phyloP scores from a whole-genome alignment of 2,797 vertebrate genomes.

The Rhincodon typus region DNA sequence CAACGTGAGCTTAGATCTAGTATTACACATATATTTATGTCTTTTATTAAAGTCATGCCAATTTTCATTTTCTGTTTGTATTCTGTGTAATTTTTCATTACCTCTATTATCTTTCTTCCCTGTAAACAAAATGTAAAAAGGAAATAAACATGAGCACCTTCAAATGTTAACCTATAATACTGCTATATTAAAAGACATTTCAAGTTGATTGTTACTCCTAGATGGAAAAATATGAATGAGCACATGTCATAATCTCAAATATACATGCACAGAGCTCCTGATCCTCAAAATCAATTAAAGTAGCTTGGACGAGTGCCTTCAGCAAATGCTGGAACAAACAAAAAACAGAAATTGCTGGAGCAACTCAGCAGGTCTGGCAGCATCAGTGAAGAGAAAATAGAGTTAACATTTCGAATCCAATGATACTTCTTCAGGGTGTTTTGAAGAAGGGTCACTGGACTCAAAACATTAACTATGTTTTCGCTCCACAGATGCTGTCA shows the following conservation, averaged over 20 bases:
- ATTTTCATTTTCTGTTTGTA: background rate
- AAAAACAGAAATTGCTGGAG: no score
- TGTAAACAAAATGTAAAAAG: background rate
- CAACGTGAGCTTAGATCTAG: background rate
- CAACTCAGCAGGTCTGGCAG: no score
- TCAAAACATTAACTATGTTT: no score
- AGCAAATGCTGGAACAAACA: no score
- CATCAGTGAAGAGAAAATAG: no score
- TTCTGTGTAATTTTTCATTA: background rate
- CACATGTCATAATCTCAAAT: background rate
- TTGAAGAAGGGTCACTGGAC: no score
- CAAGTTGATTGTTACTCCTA: background rate
- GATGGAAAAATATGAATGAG: background rate
- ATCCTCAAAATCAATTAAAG: background rate
- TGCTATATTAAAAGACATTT: background rate
- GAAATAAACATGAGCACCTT: background rate
- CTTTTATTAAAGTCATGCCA: no score
- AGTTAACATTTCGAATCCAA: no score
- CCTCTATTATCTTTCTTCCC: background rate
- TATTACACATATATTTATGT: no score
- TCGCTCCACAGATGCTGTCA: no score
- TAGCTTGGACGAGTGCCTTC: background rate
- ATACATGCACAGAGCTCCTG: background rate
- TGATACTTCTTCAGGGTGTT: no score
- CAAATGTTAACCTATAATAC: background rate